These are phyloP conservation scores for Amphiprion percula DNA, from an alignment of 2,113 vertebrate genomes.

Conservation along the genomic window DNA sequence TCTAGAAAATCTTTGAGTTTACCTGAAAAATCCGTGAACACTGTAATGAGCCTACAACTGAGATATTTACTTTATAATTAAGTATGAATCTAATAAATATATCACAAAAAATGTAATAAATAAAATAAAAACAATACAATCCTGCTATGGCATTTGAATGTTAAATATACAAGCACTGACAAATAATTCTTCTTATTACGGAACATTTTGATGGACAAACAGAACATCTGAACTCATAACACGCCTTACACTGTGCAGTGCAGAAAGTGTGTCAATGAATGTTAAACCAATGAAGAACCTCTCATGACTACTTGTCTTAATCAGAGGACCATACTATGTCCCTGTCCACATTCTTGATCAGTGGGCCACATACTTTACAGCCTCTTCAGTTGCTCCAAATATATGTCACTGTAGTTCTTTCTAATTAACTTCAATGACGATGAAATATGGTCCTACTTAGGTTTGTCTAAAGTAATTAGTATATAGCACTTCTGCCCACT, in stretches of 20 bases:
- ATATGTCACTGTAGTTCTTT: background rate
- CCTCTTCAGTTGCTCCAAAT: constrained; percentile 47
- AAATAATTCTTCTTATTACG: too few relatives aligned
- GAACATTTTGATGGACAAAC: background rate
- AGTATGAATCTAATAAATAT: too few relatives aligned
- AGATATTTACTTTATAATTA: too few relatives aligned
- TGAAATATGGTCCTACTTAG: constrained; percentile 11
- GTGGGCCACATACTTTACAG: constrained; percentile 11
- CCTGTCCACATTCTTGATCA: constrained; percentile 26
- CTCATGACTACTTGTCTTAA: constrained; percentile 40
- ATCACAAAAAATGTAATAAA: background rate
- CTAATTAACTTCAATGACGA: background rate
- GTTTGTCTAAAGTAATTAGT: constrained; percentile 39
- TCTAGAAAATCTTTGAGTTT: too few relatives aligned
- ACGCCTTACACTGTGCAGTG: background rate
- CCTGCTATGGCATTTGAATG: background rate
- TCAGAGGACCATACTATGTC: constrained; percentile 41
- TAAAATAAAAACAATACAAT: background rate
- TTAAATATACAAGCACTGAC: too few relatives aligned
- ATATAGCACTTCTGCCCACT: background rate
- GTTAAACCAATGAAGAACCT: constrained; percentile 25
- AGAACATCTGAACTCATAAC: background rate
- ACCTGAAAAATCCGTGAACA: too few relatives aligned
- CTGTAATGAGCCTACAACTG: too few relatives aligned
- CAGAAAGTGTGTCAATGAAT: constrained; percentile 26